These are phyloP conservation scores for Loriculus beryllinus DNA, from an alignment of 2,797 vertebrate genomes.

Conservation along the genomic window DNA sequence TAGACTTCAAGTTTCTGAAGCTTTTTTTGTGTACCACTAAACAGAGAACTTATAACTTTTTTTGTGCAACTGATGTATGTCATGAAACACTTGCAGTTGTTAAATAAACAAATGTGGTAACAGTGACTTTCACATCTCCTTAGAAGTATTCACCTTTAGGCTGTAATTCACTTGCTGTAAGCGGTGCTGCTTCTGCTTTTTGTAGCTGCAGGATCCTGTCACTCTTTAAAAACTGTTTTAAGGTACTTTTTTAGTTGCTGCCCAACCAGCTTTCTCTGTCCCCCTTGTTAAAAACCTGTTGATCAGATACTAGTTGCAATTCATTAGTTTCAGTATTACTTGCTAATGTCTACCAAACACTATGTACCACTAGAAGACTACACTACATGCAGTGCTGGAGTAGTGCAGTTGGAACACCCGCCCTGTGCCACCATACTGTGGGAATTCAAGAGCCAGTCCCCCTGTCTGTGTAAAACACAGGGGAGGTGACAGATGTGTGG, in stretches of 20 bases:
- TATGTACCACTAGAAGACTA: accelerated
- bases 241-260: neutral
- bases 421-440: accelerated
- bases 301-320: neutral
- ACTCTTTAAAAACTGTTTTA: neutral
- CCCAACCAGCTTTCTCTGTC: constrained; percentile 13
- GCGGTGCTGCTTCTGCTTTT: neutral
- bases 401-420: accelerated
- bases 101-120: constrained; percentile 67
- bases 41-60: constrained; percentile 67
- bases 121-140: constrained; percentile 17
- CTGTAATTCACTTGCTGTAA: neutral
- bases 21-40: constrained; percentile 78
- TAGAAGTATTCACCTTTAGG: neutral
- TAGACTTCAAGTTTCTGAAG: constrained; percentile 76
- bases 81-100: constrained; percentile 35
- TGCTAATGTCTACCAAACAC: accelerated
- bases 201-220: neutral
- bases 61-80: constrained; percentile 61
- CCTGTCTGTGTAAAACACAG: accelerated
- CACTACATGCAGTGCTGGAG: accelerated
- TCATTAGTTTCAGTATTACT: neutral
- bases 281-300: constrained; percentile 42
- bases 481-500: neutral
- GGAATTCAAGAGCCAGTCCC: no score